These are phyloP conservation scores for Cylas formicarius DNA, from an alignment of 1,140 invertebrate species.

Conservation along the genomic window DNA sequence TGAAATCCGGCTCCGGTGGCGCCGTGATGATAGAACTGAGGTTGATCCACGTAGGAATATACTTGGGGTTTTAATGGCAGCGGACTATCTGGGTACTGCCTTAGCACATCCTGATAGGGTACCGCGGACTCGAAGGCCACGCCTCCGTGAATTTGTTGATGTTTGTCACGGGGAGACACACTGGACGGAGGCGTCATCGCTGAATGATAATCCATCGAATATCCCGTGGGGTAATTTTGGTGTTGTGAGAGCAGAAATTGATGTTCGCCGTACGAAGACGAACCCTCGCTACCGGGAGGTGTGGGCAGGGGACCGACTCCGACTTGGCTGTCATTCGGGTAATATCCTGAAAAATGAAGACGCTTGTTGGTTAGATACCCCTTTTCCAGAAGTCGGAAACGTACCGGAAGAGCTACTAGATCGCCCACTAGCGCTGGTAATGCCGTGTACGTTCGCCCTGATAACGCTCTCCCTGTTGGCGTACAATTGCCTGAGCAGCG, in stretches of 20 bases:
- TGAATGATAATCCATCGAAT: slow-evolving; percentile 75
- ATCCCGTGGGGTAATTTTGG: slow-evolving; percentile 54
- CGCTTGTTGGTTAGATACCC: not conserved
- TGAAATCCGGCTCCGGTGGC: slow-evolving; percentile 71
- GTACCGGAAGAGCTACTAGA: slow-evolving; percentile 38
- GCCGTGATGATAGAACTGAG: slow-evolving; percentile 75
- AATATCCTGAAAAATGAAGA: slow-evolving; percentile 23
- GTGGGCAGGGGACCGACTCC: slow-evolving; percentile 73
- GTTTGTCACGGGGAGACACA: slow-evolving; percentile 85
- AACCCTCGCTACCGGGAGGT: slow-evolving; percentile 75
- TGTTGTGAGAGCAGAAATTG: slow-evolving; percentile 60
- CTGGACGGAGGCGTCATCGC: slow-evolving; percentile 94
- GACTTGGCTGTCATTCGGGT: slow-evolving; percentile 39
- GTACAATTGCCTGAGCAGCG: slow-evolving; percentile 81
- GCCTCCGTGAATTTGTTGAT: slow-evolving; percentile 50
- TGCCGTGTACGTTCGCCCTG: slow-evolving; percentile 76
- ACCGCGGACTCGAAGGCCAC: slow-evolving; percentile 40
- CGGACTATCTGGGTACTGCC: slow-evolving; percentile 61
- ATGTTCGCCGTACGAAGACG: slow-evolving; percentile 60
- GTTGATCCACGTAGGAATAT: slow-evolving; percentile 69
- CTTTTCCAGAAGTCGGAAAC: slow-evolving; percentile 1
- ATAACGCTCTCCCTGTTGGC: slow-evolving; percentile 92
- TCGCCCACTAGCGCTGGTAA: slow-evolving; percentile 47
- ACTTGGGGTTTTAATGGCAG: slow-evolving; percentile 85
- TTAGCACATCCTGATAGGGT: slow-evolving; percentile 52